Evolutionary conservation across 2,797 vertebrate genomes (phyloP).

Genomic region (Emydoidea blandingii): DNA sequence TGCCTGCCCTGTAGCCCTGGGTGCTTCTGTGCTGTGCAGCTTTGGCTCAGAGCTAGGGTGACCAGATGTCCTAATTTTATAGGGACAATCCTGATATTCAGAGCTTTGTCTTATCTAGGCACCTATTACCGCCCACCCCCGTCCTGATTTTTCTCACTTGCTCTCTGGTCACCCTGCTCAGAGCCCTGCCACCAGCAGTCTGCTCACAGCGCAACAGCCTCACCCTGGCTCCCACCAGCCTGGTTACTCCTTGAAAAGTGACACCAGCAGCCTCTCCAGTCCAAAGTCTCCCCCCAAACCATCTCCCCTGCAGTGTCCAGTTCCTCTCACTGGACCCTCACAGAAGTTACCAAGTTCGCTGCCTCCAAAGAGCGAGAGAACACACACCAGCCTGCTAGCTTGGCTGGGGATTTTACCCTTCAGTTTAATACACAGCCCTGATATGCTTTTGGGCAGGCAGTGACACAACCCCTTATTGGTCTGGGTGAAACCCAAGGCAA

Average conservation of each 20-base stretch:
- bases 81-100: background rate
- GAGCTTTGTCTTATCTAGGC: background rate
- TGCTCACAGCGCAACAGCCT: background rate
- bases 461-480: background rate
- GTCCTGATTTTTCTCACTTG: background rate
- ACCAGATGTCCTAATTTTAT: background rate
- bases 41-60: background rate
- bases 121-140: background rate
- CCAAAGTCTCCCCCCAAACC: background rate
- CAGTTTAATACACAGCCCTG: background rate
- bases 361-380: background rate
- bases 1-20: background rate
- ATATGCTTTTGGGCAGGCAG: background rate
- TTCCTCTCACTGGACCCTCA: background rate
- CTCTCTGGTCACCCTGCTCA: background rate
- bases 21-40: background rate
- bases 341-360: background rate
- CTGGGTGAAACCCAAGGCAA: background rate
- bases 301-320: background rate
- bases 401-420: background rate
- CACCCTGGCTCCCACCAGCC: background rate
- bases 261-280: background rate
- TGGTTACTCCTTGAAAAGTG: background rate
- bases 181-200: background rate
- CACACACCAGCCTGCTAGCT: background rate